Base-by-base conservation (phyloP, 2,888 invertebrate genomes). In the Eristalinus aeneus region DNA sequence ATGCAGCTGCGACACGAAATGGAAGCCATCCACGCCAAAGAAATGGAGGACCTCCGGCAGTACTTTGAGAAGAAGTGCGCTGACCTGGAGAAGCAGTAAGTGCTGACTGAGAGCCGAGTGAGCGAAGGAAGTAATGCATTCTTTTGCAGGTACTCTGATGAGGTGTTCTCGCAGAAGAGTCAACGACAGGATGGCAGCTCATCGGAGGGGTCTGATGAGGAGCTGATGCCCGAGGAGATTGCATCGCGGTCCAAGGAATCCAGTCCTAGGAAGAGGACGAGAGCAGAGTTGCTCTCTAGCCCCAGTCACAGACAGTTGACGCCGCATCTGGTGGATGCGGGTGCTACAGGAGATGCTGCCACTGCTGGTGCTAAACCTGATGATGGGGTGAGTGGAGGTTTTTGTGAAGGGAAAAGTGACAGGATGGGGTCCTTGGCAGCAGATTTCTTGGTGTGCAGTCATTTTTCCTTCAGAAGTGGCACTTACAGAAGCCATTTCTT, bases 31-130 rank as follows among this genome's bases (percentile, higher is more conserved):
- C 96, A 97, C 92, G 93, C 95, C 39, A 95, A 94, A 87, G 96
- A 97, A 91, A 95, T 97, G 95, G 96, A 96, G 91, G 95, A 96
- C 90, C 91, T 97, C 72, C 93, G 97, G 61, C 96, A 94, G 10
- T 97, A 97, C 90, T 97, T 96, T 90, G 97, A 97, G 90, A 94
- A 95, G 89, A 96, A 96, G 90, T 97, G 96, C 90, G 94, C 95
- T 0, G 96, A 97, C 89, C 94, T 97, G 92, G 96, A 96, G 90
- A 96, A 96, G 89, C 96, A 96, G 95, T 96, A 91, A 92, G 93
- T 11, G n/a, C 93, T 23, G 46, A 5, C 11, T 60, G 6, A 69
- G 9, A n/a, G 34, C 10, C 68, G 6, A 0, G 23, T 10, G 9
- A 16, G 39, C 22, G 0, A 1, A 39, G 39, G 16, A 16, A 32